Evolutionary conservation across 2,113 vertebrate genomes (phyloP).

Genomic region (Apistogramma diplotaenia): DNA sequence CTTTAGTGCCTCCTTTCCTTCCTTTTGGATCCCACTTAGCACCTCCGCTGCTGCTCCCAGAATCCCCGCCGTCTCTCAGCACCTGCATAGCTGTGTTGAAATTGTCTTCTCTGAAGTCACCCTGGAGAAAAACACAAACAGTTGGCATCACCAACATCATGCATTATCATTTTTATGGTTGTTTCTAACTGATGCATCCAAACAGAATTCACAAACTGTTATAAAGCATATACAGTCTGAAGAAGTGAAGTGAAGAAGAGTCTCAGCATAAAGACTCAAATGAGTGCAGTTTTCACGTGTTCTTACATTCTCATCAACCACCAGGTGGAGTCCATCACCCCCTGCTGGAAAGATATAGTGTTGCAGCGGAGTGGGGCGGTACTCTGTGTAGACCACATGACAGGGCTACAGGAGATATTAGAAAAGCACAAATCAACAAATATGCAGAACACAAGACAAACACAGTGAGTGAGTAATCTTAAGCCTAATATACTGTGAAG

Average conservation of each 20-base stretch:
- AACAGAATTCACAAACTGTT: not conserved
- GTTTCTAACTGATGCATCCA: not conserved
- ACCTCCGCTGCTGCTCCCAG: conserved; percentile 80
- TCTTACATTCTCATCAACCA: conserved; percentile 97
- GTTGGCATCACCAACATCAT: not conserved
- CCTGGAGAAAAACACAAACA: conserved; percentile 71
- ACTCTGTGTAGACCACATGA: conserved; percentile 98
- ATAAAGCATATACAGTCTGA: not conserved
- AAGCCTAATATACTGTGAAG: not conserved
- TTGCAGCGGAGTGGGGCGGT: conserved; percentile 94
- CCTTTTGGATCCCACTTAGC: conserved; percentile 93
- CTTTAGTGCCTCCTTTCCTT: conserved; percentile 92
- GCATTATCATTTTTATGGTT: not conserved
- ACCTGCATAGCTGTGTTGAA: conserved; percentile 99
- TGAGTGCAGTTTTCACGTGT: not conserved
- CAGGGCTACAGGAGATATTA: conserved; percentile 82
- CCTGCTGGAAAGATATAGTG: conserved; percentile 99
- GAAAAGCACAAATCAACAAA: not conserved
- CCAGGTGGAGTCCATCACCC: conserved; percentile 95
- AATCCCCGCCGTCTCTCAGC: conserved; percentile 89
- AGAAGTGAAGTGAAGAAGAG: no score
- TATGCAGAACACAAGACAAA: not conserved
- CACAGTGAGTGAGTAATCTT: no score
- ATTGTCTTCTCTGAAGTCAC: conserved; percentile 98
- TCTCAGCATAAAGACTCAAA: not conserved